Evolutionary conservation across 1,140 invertebrate species (phyloP).

Genomic region (Bombus pascuorum): DNA sequence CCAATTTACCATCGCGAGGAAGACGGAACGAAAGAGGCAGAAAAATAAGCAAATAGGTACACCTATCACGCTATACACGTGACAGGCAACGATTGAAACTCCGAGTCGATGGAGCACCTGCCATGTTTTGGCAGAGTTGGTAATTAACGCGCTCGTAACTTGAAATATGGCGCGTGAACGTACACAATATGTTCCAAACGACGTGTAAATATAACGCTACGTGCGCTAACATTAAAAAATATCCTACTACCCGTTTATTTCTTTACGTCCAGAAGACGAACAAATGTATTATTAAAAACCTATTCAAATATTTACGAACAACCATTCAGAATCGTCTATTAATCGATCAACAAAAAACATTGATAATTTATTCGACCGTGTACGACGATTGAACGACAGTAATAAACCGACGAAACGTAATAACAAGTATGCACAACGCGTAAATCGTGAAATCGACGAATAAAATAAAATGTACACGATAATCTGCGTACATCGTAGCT

Average conservation of each 20-base stretch:
- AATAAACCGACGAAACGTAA: too few species aligned
- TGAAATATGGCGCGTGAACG: conserved; percentile 24
- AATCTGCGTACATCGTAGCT: too few species aligned
- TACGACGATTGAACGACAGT: too few species aligned
- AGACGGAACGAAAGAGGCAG: background rate
- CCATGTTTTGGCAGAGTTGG: conserved; percentile 25
- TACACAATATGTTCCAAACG: background rate
- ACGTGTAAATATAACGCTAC: background rate
- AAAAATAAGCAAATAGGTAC: background rate
- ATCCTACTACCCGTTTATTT: background rate
- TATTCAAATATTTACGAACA: too few species aligned
- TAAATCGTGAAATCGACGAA: too few species aligned
- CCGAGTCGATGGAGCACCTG: background rate
- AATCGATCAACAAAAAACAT: too few species aligned
- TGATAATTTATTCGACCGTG: too few species aligned
- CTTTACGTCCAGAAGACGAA: accelerated
- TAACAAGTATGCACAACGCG: accelerated
- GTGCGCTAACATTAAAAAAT: background rate
- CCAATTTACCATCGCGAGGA: background rate
- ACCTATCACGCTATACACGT: too few species aligned
- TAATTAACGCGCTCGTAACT: conserved; percentile 19
- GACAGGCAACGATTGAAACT: background rate
- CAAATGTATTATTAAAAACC: too few species aligned
- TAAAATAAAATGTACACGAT: too few species aligned
- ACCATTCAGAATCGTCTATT: too few species aligned